Percentiles rank a stretch among this genome's conserved stretches.
Evolutionary conservation across 2,888 invertebrate genomes (phyloP).

Genomic region (Trichogramma dendrolimi): DNA sequence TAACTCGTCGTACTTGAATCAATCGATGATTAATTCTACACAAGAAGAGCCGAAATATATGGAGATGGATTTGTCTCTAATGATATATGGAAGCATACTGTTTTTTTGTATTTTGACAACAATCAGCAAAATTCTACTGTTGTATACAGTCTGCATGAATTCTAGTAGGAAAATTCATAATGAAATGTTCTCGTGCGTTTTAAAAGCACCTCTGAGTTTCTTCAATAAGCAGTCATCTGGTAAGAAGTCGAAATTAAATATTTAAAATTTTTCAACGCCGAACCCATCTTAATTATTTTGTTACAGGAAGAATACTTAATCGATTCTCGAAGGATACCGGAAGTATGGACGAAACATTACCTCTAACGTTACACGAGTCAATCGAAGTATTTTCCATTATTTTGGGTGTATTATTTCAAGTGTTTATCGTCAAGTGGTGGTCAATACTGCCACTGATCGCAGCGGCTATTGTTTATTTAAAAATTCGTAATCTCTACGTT

Average conservation of each 20-base stretch:
- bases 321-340: conserved; percentile 83
- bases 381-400: conserved; percentile 66
- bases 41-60: background rate
- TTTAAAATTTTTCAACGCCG: background rate
- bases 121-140: conserved; percentile 52
- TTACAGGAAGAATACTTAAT: conserved; percentile 71
- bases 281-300: background rate
- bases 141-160: conserved; percentile 66
- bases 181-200: conserved; percentile 70
- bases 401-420: conserved; percentile 67
- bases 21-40: too few relatives aligned
- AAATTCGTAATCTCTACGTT: conserved; percentile 65
- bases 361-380: conserved; percentile 63
- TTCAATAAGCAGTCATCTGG: conserved; percentile 58
- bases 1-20: too few relatives aligned
- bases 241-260: conserved; percentile 7
- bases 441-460: conserved; percentile 63
- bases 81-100: conserved; percentile 61
- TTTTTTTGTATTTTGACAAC: conserved; percentile 50
- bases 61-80: conserved; percentile 33
- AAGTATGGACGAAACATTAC: conserved; percentile 69
- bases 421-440: conserved; percentile 67
- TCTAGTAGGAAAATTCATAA: conserved; percentile 70
- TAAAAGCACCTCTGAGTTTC: conserved; percentile 74
- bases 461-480: conserved; percentile 62